These are phyloP conservation scores for Hestina assimilis DNA, from an alignment of 1,140 invertebrate species.

Conservation along the genomic window DNA sequence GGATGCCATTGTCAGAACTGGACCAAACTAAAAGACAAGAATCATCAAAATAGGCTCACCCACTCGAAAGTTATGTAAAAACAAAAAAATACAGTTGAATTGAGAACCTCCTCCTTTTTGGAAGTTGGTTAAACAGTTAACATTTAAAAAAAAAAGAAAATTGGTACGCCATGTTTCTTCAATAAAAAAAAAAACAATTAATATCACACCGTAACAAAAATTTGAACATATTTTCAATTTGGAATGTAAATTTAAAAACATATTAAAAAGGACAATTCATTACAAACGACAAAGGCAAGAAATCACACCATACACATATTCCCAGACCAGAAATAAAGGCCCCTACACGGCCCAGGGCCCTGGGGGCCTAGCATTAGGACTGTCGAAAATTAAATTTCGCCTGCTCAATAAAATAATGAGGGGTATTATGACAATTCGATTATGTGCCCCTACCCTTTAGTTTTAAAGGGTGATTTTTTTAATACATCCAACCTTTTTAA, in stretches of 20 bases:
- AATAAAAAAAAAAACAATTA: too few relatives aligned
- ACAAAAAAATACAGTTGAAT: too few relatives aligned
- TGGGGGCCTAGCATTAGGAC: conserved; percentile 44
- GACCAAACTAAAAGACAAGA: too few relatives aligned
- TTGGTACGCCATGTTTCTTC: too few relatives aligned
- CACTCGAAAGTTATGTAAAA: too few relatives aligned
- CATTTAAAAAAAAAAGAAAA: too few relatives aligned
- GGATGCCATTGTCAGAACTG: too few relatives aligned
- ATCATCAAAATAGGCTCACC: too few relatives aligned
- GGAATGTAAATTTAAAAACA: conserved; percentile 8
- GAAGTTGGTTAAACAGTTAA: too few relatives aligned
- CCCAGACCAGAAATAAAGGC: conserved; percentile 49
- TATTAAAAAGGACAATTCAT: conserved; percentile 28
- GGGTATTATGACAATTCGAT: conserved; percentile 56
- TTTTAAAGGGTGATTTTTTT: conserved; percentile 25
- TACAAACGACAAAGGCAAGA: conserved; percentile 15
- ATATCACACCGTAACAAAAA: too few relatives aligned
- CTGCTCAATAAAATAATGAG: conserved; percentile 59
- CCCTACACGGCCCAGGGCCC: conserved; percentile 37
- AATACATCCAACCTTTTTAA: background rate
- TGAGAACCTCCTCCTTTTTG: too few relatives aligned
- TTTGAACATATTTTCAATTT: conserved; percentile 10
- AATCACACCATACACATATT: conserved; percentile 49
- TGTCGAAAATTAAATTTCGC: conserved; percentile 49
- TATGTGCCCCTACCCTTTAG: conserved; percentile 41